These are phyloP conservation scores for Ommatoiulus sabulosus DNA, from an alignment of 2,888 invertebrate genomes.

Conservation along the genomic window DNA sequence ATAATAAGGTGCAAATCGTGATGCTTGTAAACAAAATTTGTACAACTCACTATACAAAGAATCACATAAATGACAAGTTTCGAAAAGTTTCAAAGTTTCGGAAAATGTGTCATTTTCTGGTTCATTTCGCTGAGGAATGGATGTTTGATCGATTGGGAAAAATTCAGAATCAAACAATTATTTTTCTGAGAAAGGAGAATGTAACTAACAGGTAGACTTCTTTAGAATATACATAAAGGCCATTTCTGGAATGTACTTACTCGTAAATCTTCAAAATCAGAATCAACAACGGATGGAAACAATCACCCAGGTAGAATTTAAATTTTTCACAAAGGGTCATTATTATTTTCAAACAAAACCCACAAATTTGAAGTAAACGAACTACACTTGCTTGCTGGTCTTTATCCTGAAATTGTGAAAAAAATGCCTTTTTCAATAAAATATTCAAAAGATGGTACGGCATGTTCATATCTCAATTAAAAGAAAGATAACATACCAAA, in stretches of 20 bases:
- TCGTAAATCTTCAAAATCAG: background rate
- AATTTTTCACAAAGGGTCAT: background rate
- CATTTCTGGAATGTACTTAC: background rate
- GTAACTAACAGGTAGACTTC: background rate
- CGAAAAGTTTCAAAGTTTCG: too few species aligned
- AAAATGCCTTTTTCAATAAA: background rate
- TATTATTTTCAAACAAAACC: constrained; percentile 9
- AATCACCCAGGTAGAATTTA: background rate
- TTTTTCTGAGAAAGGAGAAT: too few species aligned
- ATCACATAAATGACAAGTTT: too few species aligned
- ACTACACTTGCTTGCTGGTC: background rate
- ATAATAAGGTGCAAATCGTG: too few species aligned
- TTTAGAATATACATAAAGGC: background rate
- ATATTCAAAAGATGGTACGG: background rate
- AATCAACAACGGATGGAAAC: background rate
- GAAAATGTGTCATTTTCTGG: too few species aligned
- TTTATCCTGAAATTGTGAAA: background rate
- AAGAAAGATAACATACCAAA: background rate
- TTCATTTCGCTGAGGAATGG: too few species aligned
- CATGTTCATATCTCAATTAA: too few species aligned
- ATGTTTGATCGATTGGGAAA: too few species aligned
- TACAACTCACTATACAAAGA: too few species aligned
- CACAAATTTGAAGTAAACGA: background rate
- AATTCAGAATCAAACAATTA: too few species aligned
- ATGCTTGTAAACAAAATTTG: background rate